phyloP scores from a whole-genome alignment of 2,797 vertebrate species.

The Sebastolobus alascanus region DNA sequence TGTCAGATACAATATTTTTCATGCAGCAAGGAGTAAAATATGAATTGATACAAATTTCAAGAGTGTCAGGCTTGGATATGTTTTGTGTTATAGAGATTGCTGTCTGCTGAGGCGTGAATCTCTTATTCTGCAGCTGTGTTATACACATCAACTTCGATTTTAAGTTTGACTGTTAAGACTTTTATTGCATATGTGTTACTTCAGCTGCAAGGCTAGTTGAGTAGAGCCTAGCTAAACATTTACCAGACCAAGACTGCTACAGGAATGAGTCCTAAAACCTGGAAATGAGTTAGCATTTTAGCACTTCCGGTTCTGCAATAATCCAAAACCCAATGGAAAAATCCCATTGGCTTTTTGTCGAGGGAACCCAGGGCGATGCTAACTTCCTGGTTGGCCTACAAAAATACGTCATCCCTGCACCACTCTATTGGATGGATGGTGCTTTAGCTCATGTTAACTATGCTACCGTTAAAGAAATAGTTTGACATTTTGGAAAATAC shows the following conservation, averaged over 20 bases:
- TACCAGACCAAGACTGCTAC: not conserved
- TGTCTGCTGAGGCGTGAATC: slow-evolving; percentile 24
- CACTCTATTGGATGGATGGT: not conserved
- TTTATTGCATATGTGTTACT: not conserved
- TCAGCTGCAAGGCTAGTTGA: not conserved
- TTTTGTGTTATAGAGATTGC: slow-evolving; percentile 6
- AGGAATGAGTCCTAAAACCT: no score
- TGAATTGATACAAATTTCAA: slow-evolving; percentile 27
- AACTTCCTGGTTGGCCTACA: no score
- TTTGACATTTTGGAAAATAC: not conserved
- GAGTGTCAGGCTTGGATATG: slow-evolving; percentile 4
- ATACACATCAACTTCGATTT: slow-evolving; percentile 17
- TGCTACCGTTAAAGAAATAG: not conserved
- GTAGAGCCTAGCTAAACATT: not conserved
- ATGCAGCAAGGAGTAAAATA: slow-evolving; percentile 24
- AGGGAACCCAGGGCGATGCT: no score
- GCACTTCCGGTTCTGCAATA: no score
- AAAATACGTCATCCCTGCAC: no score
- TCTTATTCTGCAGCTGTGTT: slow-evolving; percentile 15
- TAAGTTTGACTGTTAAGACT: not conserved
- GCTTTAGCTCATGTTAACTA: not conserved
- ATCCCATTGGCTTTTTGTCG: no score
- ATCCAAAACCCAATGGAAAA: no score
- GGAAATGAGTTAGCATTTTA: no score
- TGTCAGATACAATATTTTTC: slow-evolving; percentile 7